Evolutionary conservation across 2,888 invertebrate genomes (phyloP).

Genomic region (Poecilobothrus nobilitatus): DNA sequence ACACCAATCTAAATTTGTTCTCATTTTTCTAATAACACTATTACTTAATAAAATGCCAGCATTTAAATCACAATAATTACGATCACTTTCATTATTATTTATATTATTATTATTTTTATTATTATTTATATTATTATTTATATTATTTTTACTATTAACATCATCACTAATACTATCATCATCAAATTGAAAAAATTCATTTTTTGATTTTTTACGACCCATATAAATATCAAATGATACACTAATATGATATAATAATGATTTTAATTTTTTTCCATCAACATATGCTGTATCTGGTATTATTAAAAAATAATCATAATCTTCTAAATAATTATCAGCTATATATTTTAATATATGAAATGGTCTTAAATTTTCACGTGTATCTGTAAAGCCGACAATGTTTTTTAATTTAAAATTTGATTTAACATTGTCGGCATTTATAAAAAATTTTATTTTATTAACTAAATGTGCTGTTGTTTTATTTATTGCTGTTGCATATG

Average conservation of each 20-base stretch:
- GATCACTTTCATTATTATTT: slow-evolving; percentile 33
- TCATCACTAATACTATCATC: slow-evolving; percentile 47
- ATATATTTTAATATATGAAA: slow-evolving; percentile 86
- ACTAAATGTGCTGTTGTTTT: slow-evolving; percentile 76
- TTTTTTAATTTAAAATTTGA: slow-evolving; percentile 54
- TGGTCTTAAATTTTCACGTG: slow-evolving; percentile 63
- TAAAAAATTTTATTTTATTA: slow-evolving; percentile 75
- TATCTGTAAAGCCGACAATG: slow-evolving; percentile 82
- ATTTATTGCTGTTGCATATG: slow-evolving; percentile 75
- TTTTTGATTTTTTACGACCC: slow-evolving; percentile 49
- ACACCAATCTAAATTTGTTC: slow-evolving; percentile 78
- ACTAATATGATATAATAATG: slow-evolving; percentile 67
- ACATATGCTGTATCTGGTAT: slow-evolving; percentile 78
- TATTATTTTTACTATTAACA: slow-evolving; percentile 41
- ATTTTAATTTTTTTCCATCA: slow-evolving; percentile 64
- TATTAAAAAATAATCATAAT: slow-evolving; percentile 88
- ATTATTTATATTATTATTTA: slow-evolving; percentile 16
- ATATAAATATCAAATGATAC: slow-evolving; percentile 78
- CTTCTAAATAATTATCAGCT: slow-evolving; percentile 77
- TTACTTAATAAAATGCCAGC: slow-evolving; percentile 83
- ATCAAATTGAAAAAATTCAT: slow-evolving; percentile 46
- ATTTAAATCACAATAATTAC: slow-evolving; percentile 51
- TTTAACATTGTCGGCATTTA: slow-evolving; percentile 51
- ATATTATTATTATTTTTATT: slow-evolving; percentile 27
- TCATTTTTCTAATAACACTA: slow-evolving; percentile 70